Evolutionary conservation across 2,888 invertebrate genomes (phyloP), one percentile per base, ranked within the genome.

Genomic region (Camptogramma bilineatum): DNA sequence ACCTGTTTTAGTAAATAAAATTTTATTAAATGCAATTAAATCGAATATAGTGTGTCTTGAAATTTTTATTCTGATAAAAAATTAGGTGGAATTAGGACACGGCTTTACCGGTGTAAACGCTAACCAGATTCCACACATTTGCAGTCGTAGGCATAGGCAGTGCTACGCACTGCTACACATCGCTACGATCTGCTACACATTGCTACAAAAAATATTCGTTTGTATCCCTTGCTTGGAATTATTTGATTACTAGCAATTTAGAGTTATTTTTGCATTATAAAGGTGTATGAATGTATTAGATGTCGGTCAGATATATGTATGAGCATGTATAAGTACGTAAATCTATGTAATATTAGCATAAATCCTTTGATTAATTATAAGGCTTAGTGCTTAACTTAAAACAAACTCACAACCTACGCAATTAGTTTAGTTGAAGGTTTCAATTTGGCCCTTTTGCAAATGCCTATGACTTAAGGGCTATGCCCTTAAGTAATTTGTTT

Each of bases 401-500:
- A 31, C 28, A 31, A 9, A 9, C 10, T 13, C 2, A 39, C 4
- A 7, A 4, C 13, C 34, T 39, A 39, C 34, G 34, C 13, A 39
- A 13, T 39, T 13, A 13, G 13, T 39, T 39, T 39, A 39, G 34
- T 39, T 39, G 13, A 13, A 9, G 34, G 44, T 44, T 44, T 17
- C 44, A 44, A 17, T 44, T 44, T 17, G 44, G 16, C 44, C 44
- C 44, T 44, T 16, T 44, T 16, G 4, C 16, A 13, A 3, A 39
- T 39, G 7, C 39, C 39, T n/a, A 39, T 39, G 7, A 52, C 39
- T n/a, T 13, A 53, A 3, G 42, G n/a, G 52, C 21, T 53, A 21
- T 21, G 52, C n/a, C n/a, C n/a, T n/a, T n/a, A n/a, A n/a, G n/a
- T 44, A 44, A 44, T 17, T 39, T 57, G 19, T 48, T 57, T 61